Evolutionary conservation across 2,797 vertebrate species (phyloP), one percentile per base, ranked within the genome.

Genomic region (Microcaecilia unicolor): DNA sequence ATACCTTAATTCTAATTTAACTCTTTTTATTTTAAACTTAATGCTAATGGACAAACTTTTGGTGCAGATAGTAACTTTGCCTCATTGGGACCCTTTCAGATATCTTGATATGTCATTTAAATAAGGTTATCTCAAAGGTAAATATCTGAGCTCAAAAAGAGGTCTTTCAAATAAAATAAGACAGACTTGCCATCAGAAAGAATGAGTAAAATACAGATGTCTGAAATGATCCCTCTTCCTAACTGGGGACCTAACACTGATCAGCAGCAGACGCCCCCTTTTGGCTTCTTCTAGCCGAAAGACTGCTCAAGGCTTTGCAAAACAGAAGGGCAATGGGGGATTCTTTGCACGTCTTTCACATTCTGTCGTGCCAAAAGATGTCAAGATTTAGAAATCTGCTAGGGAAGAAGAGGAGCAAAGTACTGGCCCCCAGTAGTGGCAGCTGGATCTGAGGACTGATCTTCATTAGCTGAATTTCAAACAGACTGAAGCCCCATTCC

Each of bases 121-220:
- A n/a, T n/a, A n/a, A n/a, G n/a, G n/a, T n/a, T n/a, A n/a, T n/a
- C n/a, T n/a, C n/a, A n/a, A n/a, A n/a, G n/a, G n/a, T n/a, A n/a
- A n/a, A n/a, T n/a, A n/a, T n/a, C n/a, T n/a, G n/a, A n/a, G n/a
- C n/a, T n/a, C n/a, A n/a, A n/a, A n/a, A n/a, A n/a, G n/a, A n/a
- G n/a, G n/a, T n/a, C n/a, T n/a, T n/a, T n/a, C 37, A 40, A 25
- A 35, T 44, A 47, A 40, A 47, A 35, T 22, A 27, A 40, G 37
- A 40, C 37, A 40, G 40, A 37, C 31, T 37, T 41, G 44, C 44
- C 44, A 47, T 47, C 44, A 41, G 44, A 47, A 37, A 41, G 44
- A 47, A 47, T 47, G 41, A 35, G 37, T 47, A 35, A 35, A 30
- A 47, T 44, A 41, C 37, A 47, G 44, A 40, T 47, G 44, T 47